Evolutionary conservation across 2,113 vertebrate species (phyloP).

Genomic region (Pan paniscus): DNA sequence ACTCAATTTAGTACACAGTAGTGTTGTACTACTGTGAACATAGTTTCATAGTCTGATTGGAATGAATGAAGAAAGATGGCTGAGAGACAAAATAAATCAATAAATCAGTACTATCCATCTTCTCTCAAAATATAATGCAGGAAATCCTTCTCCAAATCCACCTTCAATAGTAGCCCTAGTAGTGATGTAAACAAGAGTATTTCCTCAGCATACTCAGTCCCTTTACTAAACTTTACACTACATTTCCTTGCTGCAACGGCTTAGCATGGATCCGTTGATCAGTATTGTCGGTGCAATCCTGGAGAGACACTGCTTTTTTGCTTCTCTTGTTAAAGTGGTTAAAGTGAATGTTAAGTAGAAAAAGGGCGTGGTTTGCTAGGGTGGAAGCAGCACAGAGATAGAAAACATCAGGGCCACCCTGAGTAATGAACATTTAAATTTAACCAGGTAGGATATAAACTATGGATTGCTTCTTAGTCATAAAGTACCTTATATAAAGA

Average conservation of each 20-base stretch:
- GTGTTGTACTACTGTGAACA: neutral
- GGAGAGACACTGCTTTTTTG: neutral
- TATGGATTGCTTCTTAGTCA: neutral
- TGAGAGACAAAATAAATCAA: neutral
- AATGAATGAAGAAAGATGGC: neutral
- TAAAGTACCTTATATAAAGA: neutral
- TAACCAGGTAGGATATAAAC: neutral
- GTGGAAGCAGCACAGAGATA: neutral
- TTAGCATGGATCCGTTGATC: neutral
- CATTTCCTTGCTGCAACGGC: no score
- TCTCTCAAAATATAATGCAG: neutral
- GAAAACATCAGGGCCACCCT: neutral
- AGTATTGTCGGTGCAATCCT: neutral
- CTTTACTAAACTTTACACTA: neutral
- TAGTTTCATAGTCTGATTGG: neutral
- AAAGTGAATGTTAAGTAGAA: neutral
- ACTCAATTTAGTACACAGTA: neutral
- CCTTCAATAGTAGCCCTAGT: neutral
- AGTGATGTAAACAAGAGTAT: neutral
- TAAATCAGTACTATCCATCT: neutral
- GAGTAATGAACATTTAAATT: neutral
- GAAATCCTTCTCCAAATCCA: neutral
- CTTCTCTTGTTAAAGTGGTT: neutral
- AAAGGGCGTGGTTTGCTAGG: no score
- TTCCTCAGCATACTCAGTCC: neutral